Evolutionary conservation across 2,797 vertebrate genomes (phyloP), one percentile per base, ranked within the genome.

Genomic region (Spinibarbus caldwelli): DNA sequence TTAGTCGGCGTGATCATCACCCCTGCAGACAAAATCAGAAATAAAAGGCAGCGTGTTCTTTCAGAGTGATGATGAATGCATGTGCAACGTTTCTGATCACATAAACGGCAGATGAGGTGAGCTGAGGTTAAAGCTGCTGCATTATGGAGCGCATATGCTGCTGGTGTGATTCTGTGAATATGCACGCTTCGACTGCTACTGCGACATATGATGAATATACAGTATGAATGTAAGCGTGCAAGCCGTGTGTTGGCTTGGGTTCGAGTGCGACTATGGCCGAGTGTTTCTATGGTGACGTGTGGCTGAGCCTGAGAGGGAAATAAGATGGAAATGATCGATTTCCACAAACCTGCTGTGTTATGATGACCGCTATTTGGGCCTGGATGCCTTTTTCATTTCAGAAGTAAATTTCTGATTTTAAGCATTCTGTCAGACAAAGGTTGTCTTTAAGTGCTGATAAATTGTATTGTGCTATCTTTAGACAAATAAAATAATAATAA

Each of bases 191-290:
- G 11, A 71, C 62, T 7, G 43, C 43, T 31, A 36, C 66, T 57
- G 80, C 5, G 52, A 64, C 71, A 36, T 8, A 66, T 52, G 31
- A 72, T 83, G 57, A 76, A 76, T 83, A 66, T 66, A 83, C 82
- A 76, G 29, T 52, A 49, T 62, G 52, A 45, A 34, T 82, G 68
- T 45, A 49, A 57, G 66, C 29, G 17, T 80, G 71, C 57, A 29
- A 29, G 59, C 26, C 5, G 12, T 1, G 12, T 62, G 59, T 2
- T 62, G 59, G 26, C 59, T 43, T 31, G 59, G 11, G 26, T 43
- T 10, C 45, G 80, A 41, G 5, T 72, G 57, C 15, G 80, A 54
- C 49, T 2, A 17, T 59, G 70, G 26, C 10, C 23, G 10, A 19
- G 29, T 19, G 71, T 83, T 83, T 83, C 71, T 76, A 83, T 83